These are phyloP conservation scores for Semibalanus balanoides DNA, from an alignment of 1,140 invertebrate genomes.

Conservation along the genomic window DNA sequence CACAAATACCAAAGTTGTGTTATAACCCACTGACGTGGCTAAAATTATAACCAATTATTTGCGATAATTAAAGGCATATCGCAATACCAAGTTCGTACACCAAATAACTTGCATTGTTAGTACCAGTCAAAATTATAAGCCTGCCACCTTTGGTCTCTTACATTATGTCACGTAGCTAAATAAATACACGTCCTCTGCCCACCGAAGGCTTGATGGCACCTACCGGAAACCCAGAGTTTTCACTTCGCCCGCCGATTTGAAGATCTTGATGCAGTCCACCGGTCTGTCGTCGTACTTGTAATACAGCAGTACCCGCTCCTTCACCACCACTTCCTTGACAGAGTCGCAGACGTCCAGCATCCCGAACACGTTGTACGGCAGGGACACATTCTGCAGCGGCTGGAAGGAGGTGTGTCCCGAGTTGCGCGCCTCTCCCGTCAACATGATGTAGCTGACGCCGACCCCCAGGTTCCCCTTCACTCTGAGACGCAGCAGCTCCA, in stretches of 20 bases:
- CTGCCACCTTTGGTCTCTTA: no score
- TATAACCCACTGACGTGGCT: no score
- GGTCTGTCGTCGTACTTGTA: conserved; percentile 95
- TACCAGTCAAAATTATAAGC: no score
- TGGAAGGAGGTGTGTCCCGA: conserved; percentile 70
- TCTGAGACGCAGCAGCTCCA: conserved; percentile 41
- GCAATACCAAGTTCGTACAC: no score
- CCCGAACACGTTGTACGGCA: conserved; percentile 91
- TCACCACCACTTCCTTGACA: conserved; percentile 73
- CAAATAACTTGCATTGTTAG: no score
- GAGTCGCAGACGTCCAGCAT: conserved; percentile 92
- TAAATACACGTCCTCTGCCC: no score
- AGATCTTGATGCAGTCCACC: conserved; percentile 96
- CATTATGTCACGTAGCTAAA: no score
- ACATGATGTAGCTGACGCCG: conserved; percentile 70
- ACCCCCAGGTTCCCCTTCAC: conserved; percentile 72
- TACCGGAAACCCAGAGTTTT: conserved; percentile 73
- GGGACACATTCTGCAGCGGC: conserved; percentile 61
- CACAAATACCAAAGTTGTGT: no score
- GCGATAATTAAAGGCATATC: no score
- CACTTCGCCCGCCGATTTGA: conserved; percentile 62
- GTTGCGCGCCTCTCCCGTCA: conserved; percentile 84
- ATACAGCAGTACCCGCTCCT: conserved; percentile 82
- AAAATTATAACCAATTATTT: no score
- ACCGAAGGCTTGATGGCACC: no score